These are phyloP conservation scores for Campoplex capitator DNA, from an alignment of 2,888 invertebrate species.

Conservation along the genomic window DNA sequence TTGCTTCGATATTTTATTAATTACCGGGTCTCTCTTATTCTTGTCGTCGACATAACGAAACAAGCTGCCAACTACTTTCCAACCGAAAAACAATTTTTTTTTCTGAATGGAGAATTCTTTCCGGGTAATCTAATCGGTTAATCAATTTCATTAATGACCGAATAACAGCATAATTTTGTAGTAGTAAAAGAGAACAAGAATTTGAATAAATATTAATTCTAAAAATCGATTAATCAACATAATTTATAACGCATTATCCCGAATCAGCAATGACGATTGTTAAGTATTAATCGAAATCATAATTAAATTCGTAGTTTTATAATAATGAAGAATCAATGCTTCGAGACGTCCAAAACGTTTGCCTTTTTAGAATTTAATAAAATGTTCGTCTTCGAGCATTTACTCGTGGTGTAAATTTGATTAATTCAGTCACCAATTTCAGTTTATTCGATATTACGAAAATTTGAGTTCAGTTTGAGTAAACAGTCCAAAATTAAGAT, in stretches of 20 bases:
- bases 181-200: background rate
- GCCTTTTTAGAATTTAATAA: background rate
- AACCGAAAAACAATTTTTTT: background rate
- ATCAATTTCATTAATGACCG: background rate
- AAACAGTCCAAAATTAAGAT: background rate
- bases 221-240: background rate
- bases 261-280: background rate
- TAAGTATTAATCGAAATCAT: background rate
- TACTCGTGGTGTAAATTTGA: too few relatives aligned
- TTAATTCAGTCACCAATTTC: background rate
- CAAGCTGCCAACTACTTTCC: background rate
- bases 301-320: background rate
- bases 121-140: background rate
- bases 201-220: background rate
- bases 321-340: background rate
- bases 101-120: background rate
- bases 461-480: background rate
- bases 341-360: background rate
- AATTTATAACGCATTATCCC: background rate
- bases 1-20: conserved; percentile 66
- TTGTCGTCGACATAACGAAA: background rate
- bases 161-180: background rate
- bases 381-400: background rate
- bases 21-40: background rate
- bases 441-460: background rate